Evolutionary conservation across 2,797 vertebrate species (phyloP), one percentile per base, ranked within the genome.

Genomic region (Crocidura indochinensis): DNA sequence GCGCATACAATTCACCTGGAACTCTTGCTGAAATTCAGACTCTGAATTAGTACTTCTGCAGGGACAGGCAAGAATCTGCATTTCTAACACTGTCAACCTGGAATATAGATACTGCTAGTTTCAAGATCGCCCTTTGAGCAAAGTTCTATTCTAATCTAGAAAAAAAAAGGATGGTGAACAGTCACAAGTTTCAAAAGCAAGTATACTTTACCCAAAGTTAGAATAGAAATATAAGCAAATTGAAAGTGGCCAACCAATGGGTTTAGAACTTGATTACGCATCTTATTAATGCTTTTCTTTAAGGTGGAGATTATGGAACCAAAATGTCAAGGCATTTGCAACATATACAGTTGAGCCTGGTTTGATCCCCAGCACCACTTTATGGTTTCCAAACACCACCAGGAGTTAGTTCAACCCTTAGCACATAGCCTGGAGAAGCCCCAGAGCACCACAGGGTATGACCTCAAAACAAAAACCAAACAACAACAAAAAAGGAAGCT

Each of bases 21-120:
- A 91, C 65, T 85, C 89, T 22, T 68, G 3, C 4, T 76, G 46
- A 79, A 87, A 76, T 60, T 65, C 71, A 91, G 38, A 49, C 80
- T 92, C 5, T 15, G 27, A 83, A 1, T 76, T 31, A 24, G 6
- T 64, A 69, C 9, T 29, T 88, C 26, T 24, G 19, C 47, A 29
- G 15, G 17, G 56, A 20, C 17, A 38, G 29, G 4, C 5, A 60
- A 69, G 27, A 77, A 44, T 75, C 73, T 77, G 27, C 22, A 93
- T 19, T 60, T 86, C 47, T 78, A 65, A 84, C n/a, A 76, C 65
- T 29, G 67, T 77, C 51, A 65, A 38, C 20, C 26, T 69, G 8
- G 44, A 44, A 72, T 22, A 14, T 46, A 79, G 67, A 83, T 60
- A 10, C 22, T 68, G 27, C 49, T 60, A 2, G 17, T 78, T 47